A percentile compares a stretch with the other conserved stretches of the same genome.
Conservation (phyloP, 2,797 vertebrate species). For the Kryptopterus vitreolus region DNA sequence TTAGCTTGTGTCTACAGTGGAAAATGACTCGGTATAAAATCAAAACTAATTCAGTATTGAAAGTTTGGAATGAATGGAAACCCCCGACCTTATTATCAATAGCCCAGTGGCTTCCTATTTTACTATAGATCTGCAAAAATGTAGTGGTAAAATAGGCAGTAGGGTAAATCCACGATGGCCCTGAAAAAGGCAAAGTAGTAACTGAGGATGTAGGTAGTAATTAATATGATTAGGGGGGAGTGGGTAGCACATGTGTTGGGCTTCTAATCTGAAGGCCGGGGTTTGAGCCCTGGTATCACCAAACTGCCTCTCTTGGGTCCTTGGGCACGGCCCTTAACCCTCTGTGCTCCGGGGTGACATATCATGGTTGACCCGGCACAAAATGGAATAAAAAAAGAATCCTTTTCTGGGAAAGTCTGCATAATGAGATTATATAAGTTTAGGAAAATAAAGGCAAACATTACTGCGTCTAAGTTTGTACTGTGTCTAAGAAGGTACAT, state of each 20-base stretch:
- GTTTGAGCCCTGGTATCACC: too few species aligned
- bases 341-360: too few species aligned
- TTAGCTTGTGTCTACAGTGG: not conserved
- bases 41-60: not conserved
- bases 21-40: not conserved
- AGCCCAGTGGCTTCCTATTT: too few species aligned
- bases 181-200: not conserved
- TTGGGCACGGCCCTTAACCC: too few species aligned
- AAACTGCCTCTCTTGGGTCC: too few species aligned
- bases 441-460: not conserved
- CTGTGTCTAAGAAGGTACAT: not conserved
- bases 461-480: not conserved
- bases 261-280: too few species aligned
- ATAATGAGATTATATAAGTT: not conserved
- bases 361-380: too few species aligned
- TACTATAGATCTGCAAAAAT: not conserved
- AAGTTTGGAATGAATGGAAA: not conserved
- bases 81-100: too few species aligned
- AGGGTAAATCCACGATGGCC: not conserved
- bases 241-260: too few species aligned
- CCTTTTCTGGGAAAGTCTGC: not conserved
- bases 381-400: not conserved
- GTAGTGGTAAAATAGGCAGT: not conserved
- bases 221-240: too few species aligned
- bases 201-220: not conserved